Evolutionary conservation across 2,797 vertebrate species (phyloP).

Genomic region (Chromis chromis): DNA sequence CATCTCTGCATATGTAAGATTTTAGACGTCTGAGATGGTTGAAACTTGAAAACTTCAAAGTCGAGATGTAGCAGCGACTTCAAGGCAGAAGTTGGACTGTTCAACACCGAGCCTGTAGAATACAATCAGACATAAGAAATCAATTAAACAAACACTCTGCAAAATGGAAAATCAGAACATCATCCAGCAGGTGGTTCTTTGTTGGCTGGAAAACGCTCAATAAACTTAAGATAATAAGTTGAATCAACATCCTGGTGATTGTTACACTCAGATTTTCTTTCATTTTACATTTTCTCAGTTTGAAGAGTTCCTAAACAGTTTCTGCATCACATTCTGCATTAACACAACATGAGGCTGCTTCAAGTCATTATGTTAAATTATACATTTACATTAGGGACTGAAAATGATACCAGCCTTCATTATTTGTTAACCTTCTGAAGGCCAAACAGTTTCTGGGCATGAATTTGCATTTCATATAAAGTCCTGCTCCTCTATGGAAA

Average conservation of each 20-base stretch:
- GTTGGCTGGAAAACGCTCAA: background rate
- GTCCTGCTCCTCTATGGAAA: too few species aligned
- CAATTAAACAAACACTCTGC: constrained; percentile 11
- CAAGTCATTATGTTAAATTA: background rate
- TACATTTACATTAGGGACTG: too few species aligned
- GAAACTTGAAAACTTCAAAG: constrained; percentile 51
- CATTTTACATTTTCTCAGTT: too few species aligned
- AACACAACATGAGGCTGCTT: background rate
- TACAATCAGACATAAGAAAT: constrained; percentile 38
- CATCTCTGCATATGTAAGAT: constrained; percentile 45
- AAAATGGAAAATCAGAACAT: constrained; percentile 13
- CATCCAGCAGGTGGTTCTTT: constrained; percentile 27
- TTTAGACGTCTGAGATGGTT: constrained; percentile 48
- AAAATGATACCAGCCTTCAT: too few species aligned
- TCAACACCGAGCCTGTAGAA: constrained; percentile 12
- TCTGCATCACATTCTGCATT: too few species aligned
- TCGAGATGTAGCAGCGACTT: constrained; percentile 46
- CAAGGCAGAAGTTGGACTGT: constrained; percentile 27
- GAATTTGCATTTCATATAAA: too few species aligned
- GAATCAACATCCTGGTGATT: background rate
- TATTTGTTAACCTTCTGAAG: too few species aligned
- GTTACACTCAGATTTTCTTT: background rate
- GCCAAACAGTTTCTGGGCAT: too few species aligned
- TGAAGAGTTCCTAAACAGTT: too few species aligned
- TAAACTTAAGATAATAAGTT: background rate